Evolutionary conservation across 2,113 vertebrate species (phyloP).

Genomic region (Ondatra zibethicus): DNA sequence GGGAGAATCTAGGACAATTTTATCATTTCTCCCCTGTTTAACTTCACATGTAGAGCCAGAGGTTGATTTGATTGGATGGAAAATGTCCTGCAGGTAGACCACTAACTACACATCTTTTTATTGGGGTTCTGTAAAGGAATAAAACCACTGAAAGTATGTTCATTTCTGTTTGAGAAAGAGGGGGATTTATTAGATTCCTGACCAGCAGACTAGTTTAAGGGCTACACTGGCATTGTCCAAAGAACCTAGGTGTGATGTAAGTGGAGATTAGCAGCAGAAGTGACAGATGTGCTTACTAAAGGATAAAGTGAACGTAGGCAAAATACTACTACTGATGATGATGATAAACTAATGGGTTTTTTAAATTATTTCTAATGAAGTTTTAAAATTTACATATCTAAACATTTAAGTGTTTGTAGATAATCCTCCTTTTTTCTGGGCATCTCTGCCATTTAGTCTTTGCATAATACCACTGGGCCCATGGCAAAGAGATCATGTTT

Average conservation of each 20-base stretch:
- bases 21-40: neutral
- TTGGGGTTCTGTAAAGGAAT: neutral
- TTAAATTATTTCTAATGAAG: neutral
- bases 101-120: neutral
- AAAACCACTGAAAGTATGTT: neutral
- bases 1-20: neutral
- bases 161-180: neutral
- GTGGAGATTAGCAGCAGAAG: rapidly evolving
- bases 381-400: neutral
- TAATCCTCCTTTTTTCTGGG: neutral
- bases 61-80: neutral
- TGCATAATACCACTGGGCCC: neutral
- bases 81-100: neutral
- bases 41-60: neutral
- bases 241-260: neutral
- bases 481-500: neutral
- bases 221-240: neutral
- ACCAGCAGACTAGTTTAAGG: neutral
- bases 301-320: neutral
- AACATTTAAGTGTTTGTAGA: neutral
- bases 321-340: rapidly evolving
- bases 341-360: neutral
- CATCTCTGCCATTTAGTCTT: neutral
- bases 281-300: neutral
- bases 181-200: neutral